These are phyloP conservation scores for Hydropsyche betteni DNA, from an alignment of 2,888 invertebrate genomes.

Conservation along the genomic window DNA sequence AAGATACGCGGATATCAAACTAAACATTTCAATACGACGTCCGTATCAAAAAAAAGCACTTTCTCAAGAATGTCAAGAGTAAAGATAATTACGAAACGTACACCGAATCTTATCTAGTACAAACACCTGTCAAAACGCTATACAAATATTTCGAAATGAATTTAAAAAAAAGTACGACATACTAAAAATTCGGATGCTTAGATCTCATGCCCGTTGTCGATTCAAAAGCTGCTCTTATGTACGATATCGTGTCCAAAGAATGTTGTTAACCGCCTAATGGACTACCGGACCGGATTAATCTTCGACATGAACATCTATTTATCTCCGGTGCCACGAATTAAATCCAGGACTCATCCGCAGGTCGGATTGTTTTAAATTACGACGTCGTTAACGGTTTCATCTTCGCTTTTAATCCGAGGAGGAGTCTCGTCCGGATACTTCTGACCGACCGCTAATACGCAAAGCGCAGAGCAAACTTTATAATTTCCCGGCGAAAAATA, in stretches of 20 bases:
- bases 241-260: conserved; percentile 14
- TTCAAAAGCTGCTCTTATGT: conserved; percentile 1
- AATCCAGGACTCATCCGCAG: conserved; percentile 9
- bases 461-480: too few species aligned
- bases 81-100: too few species aligned
- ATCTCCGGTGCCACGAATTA: conserved; percentile 1
- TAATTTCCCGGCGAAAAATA: conserved; percentile 1
- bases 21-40: too few species aligned
- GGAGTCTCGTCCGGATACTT: background rate
- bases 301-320: background rate
- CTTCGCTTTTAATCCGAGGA: conserved; percentile 17
- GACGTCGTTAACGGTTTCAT: background rate
- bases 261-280: conserved; percentile 26
- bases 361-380: conserved; percentile 8
- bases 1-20: too few species aligned
- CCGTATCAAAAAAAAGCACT: too few species aligned
- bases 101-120: too few species aligned
- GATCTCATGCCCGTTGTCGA: background rate
- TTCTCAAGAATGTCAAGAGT: too few species aligned
- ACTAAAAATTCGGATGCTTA: too few species aligned
- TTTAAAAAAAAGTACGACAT: too few species aligned
- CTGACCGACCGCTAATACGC: background rate
- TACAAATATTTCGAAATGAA: too few species aligned
- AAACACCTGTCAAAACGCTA: too few species aligned
- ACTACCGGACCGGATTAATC: conserved; percentile 14